Conservation (phyloP, 2,113 vertebrate genomes). For the Herpetotheres cachinnans region DNA sequence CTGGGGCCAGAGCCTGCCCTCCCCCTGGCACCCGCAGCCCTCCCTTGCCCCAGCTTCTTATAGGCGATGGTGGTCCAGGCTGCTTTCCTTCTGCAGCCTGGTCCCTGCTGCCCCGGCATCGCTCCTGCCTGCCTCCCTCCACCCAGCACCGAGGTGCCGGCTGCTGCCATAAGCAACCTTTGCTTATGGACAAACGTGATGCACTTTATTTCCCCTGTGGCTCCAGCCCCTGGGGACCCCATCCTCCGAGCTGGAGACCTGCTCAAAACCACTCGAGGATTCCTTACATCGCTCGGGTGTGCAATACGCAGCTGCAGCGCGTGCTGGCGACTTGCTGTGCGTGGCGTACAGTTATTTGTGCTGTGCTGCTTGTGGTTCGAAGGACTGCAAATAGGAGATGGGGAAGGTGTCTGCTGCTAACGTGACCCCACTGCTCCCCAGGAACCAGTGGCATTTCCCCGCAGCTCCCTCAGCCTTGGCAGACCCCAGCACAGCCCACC, state of each 20-base stretch:
- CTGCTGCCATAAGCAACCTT: neutral
- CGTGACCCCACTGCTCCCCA: no score
- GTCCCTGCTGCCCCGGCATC: fast-evolving
- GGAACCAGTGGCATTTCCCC: neutral
- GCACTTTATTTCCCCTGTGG: neutral
- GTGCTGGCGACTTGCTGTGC: neutral
- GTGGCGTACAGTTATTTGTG: neutral
- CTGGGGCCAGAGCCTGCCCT: neutral
- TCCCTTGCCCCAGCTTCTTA: neutral
- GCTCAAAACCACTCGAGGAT: fast-evolving
- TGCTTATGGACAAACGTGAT: fast-evolving
- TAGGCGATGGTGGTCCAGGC: neutral
- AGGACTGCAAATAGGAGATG: neutral
- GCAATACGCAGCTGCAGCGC: neutral
- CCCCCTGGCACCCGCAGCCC: fast-evolving
- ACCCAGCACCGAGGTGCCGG: neutral
- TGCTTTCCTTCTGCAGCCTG: neutral
- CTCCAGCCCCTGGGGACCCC: neutral
- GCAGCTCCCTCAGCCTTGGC: neutral
- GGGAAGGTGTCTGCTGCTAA: neutral
- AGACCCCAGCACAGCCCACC: neutral
- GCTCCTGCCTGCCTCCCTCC: neutral
- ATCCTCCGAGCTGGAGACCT: neutral
- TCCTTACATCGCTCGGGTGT: fast-evolving
- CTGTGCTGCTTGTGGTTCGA: neutral